Evolutionary conservation across 37 sponge, comb jelly and placozoan genomes (phyloP), one percentile per base, ranked within the genome.

Genomic region (Trichoplax adhaerens): DNA sequence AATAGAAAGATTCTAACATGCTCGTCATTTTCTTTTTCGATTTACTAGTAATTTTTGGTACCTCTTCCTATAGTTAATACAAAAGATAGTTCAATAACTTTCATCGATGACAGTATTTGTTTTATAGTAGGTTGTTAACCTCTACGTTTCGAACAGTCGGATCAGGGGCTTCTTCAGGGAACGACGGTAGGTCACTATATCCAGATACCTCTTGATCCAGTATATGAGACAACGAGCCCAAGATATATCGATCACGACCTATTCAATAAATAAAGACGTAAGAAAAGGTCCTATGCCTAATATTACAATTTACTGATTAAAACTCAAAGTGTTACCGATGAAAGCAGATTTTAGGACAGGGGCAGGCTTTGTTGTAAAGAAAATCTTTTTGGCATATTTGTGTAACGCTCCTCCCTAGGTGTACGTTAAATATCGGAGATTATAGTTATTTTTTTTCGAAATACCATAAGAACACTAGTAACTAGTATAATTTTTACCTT

Each of bases 381-480:
- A 65, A 47, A 98, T 86, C 86, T 98, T 98, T 74, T 98, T 98
- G 63, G 94, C 88, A 81, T 98, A 93, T 75, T 98, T 93, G 10
- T 82, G 79, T 53, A 98, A 82, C 0, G 91, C 84, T 53, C 82
- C 76, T 29, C 29, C 29, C 29, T 29, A 29, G 29, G 29, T 29
- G 29, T 29, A 29, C 29, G 29, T 29, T 78, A 61, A 48, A 58
- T 69, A 60, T 70, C 50, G 53, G 77, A 59, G 77, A 63, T 52
- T 2, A 29, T 29, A 29, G 12, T 12, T 60, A 60, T 60, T 8
- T 60, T 12, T 60, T 60, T 8, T 0, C 62, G 12, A 12, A 12
- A 60, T 12, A 12, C 62, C 12, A 8, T 60, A 12, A 12, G 62
- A 60, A 60, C 62, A 60, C 12, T 12, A 12, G 62, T 60, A 12